A percentile compares a stretch with the other conserved stretches of the same genome.
phyloP scores from a whole-genome alignment of 2,113 vertebrate species.

The Butastur rufipennis region DNA sequence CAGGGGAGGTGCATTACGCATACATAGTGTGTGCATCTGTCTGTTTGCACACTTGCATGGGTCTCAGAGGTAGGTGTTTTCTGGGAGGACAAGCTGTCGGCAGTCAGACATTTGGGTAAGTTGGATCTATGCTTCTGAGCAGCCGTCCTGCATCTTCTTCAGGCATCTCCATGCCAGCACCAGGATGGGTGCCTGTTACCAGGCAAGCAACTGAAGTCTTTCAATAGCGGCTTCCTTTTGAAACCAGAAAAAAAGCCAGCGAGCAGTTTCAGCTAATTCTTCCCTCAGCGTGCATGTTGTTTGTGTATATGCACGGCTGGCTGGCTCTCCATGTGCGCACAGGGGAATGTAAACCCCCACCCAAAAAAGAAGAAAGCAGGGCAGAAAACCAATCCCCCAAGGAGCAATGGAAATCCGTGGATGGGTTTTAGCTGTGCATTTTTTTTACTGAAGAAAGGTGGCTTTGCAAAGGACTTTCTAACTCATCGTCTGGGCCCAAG shows the following conservation, averaged over 20 bases:
- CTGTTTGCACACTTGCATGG: not conserved
- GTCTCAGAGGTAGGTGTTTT: not conserved
- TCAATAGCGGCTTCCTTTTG: not conserved
- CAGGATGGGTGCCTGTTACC: not conserved
- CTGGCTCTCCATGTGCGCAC: not conserved
- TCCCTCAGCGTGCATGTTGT: accelerated
- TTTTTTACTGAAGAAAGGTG: not conserved
- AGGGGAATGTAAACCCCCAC: not conserved
- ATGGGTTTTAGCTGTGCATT: not conserved
- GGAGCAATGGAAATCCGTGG: not conserved
- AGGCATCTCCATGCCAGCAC: not conserved
- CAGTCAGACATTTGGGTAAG: not conserved
- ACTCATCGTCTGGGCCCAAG: not conserved
- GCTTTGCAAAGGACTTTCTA: conserved; percentile 54
- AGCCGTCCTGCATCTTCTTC: not conserved
- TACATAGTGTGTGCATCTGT: accelerated
- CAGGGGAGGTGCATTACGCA: not conserved
- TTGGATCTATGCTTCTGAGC: not conserved
- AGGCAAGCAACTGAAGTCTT: not conserved
- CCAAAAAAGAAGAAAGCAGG: not conserved
- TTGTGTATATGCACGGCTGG: not conserved
- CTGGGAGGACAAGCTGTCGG: not conserved
- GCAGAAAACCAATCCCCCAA: not conserved
- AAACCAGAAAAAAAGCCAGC: not conserved
- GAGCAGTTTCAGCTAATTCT: not conserved